Base-by-base conservation (phyloP, 2,888 invertebrate species). In the Adineta ricciae region DNA sequence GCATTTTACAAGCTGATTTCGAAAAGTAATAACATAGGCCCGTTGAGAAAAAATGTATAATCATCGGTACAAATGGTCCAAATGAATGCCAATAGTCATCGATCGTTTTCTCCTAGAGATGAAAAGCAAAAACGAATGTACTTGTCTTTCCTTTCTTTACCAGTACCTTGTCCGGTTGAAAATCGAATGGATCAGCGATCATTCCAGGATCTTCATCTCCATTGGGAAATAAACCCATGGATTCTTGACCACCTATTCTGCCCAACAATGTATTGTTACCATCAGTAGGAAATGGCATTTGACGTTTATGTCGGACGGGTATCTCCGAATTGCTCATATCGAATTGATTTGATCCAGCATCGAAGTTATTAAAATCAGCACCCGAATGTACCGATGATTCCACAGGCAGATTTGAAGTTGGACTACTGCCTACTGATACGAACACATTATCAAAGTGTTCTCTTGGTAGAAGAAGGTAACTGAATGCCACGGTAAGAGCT, bases 1-100 rank as follows among this genome's bases (percentile, higher is more conserved):
- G 93, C 88, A 97, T 96, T 91, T 96, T 96, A 91, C 97, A 96
- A 5, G 96, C 96, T 88, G 96, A 96, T 91, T 97, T 97, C 32
- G 95, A 96, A 88, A 96, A 95, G 87, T 96, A 94, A 89, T 96
- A 97, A 88, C 95, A 95, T 84, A 96, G 92, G 89, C 96, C 95
- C 8, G 95, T 94, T 2, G 95, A 93, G 84, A 94, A 92, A 83
- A 96, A 92, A 91, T 96, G 96, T 64, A 96, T 93, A 16, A 95
- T 86, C 52, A 86, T 83, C 21, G 84, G 86, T 8, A 86, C 84
- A 84, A 84, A 86, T 19, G 86, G 86, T 19, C 84, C 82, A 38
- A 86, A 64, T 19, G 83, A 84, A 56, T 83, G 84, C 86, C 86
- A 86, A 72, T 86, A 86, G 8, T 86, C 86, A 36, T 86, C 86